Conservation (phyloP, 2,797 vertebrate genomes). For the Calcarius lapponicus region DNA sequence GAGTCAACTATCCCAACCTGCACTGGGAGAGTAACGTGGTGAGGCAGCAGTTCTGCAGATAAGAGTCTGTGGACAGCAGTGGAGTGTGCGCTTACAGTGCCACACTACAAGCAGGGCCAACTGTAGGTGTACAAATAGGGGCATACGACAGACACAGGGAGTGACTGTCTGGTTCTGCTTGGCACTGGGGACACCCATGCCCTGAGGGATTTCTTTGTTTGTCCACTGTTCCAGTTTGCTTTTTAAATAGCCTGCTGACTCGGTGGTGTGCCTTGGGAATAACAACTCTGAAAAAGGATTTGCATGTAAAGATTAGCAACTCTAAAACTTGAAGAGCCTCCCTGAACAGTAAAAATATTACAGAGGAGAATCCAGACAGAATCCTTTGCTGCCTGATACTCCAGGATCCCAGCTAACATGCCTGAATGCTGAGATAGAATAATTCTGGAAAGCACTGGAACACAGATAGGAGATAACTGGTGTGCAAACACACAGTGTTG, state of each 20-base stretch:
- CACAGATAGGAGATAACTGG: not conserved
- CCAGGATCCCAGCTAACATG: not conserved
- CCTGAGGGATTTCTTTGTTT: not conserved
- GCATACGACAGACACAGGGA: not conserved
- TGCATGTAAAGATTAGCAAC: not conserved
- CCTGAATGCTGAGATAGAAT: not conserved
- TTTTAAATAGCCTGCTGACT: not conserved
- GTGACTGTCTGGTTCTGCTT: not conserved
- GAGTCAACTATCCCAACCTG: not conserved
- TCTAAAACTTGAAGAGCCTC: not conserved
- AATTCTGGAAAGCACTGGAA: not conserved
- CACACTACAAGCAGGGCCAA: not conserved
- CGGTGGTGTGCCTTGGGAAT: not conserved
- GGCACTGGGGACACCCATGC: not conserved
- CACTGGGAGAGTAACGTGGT: not conserved
- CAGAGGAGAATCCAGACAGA: not conserved
- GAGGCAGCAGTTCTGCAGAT: not conserved
- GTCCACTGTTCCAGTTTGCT: not conserved
- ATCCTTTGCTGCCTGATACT: not conserved
- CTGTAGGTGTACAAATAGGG: not conserved
- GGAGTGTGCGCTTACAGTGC: not conserved
- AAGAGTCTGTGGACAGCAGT: not conserved
- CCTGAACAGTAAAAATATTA: not conserved
- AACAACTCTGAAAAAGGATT: not conserved
- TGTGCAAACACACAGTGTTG: not conserved